Evolutionary conservation across 2,113 vertebrate species (phyloP).

Genomic region (Zootoca vivipara): DNA sequence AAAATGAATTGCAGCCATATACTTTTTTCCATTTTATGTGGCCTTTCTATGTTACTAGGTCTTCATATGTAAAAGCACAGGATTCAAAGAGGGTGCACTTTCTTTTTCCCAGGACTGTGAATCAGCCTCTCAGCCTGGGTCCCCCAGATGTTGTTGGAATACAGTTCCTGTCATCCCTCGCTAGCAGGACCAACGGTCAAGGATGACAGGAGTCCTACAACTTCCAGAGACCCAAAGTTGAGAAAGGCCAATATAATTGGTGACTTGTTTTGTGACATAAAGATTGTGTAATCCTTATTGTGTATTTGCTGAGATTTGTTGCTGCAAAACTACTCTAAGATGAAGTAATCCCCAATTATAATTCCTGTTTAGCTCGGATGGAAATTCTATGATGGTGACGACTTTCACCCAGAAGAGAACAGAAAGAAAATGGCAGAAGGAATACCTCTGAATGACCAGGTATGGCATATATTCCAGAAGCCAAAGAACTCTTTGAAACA

Average conservation of each 20-base stretch:
- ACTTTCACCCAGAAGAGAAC: constrained; percentile 86
- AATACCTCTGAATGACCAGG: constrained; percentile 87
- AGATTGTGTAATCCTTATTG: not conserved
- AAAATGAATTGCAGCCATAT: not conserved
- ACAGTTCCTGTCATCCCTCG: no score
- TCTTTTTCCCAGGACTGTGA: no score
- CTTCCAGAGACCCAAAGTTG: no score
- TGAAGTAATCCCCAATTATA: not conserved
- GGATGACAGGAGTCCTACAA: no score
- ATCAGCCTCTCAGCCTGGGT: no score
- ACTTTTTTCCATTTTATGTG: not conserved
- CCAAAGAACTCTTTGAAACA: not conserved
- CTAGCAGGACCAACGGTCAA: no score
- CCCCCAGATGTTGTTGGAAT: no score
- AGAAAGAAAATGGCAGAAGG: constrained; percentile 85
- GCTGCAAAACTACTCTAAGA: not conserved
- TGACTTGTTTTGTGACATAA: not conserved
- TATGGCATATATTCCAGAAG: constrained; percentile 47
- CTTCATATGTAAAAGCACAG: no score
- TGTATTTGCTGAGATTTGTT: fast-evolving
- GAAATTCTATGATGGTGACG: constrained; percentile 89
- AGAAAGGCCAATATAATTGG: no score
- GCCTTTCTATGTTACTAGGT: not conserved
- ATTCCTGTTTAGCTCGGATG: constrained; percentile 81
- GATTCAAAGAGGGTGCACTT: no score